Base-by-base conservation (phyloP, 2,113 vertebrate genomes). In the Abramis brama region DNA sequence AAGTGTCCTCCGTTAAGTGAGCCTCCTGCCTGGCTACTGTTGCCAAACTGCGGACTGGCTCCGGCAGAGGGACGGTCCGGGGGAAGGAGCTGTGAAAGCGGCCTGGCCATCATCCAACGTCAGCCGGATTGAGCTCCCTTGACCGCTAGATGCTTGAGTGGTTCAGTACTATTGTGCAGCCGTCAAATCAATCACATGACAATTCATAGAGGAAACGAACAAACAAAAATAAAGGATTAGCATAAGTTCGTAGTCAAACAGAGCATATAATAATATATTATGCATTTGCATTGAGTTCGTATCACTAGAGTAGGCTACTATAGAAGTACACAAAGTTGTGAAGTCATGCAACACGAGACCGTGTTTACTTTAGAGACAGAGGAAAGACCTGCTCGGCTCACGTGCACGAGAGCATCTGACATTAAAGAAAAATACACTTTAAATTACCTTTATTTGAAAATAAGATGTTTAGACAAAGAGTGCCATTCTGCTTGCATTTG, bases 41-140 rank as follows among this genome's bases (percentile, higher is more conserved):
- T 92, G 82, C 94, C 94, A 89, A 95, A 95, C 90, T 95, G 94
- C 15, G 94, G 94, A 89, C 94, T 94, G 15, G 95, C 93, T 10
- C 94, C 95, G 13, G 94, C 93, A 68, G 95, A 94, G 55, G 85
- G 89, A 79, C 95, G 91, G 90, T 95, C 94, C n/a, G 94, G 95
- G 89, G 91, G 93, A 55, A 94, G 92, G 75, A 94, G 92, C 93
- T 96, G 95, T 25, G 94, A 89, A 86, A 94, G 93, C 90, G 94
- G 94, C 92, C 94, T 93, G 91, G 95, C 94, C 95, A 96, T 95
- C 89, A 89, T 92, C 88, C 89, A 87, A 89, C 87, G 87, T 90
- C 90, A 70, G 45, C 89, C 85, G 86, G 82, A 55, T 43, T 87
- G 82, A 73, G 89, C 85, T 86, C 77, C 78, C 15, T 27, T 81